Base-by-base conservation (phyloP, 2,888 invertebrate species). In the Hoplodrina ambigua region DNA sequence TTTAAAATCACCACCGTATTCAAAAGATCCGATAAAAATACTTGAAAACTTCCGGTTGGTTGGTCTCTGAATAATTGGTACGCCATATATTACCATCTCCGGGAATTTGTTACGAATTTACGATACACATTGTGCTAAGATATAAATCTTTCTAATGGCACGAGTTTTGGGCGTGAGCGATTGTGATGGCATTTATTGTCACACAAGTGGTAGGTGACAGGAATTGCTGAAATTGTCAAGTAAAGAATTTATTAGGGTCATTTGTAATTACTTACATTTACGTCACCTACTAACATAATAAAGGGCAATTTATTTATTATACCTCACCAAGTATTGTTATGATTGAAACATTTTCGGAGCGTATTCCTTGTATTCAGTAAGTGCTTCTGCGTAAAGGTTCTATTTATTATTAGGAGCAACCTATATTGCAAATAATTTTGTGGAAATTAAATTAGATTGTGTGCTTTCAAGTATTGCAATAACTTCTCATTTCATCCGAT, bases 111-210 rank as follows among this genome's bases (percentile, higher is more conserved):
- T 87, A 89, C 87, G 88, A 93, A 93, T 94, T 94, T 94, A 94
- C 90, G 92, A 89, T 88, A 52, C 71, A 79, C 87, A 89, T 94
- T 94, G 91, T 94, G 86, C 83, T 81, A 78, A 74, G 86, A 86
- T 89, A 95, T 95, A 95, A 96, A 95, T 95, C 94, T 95, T 87
- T 87, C 81, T 91, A 92, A 92, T 91, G 90, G 93, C 94, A 93
- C 92, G 93, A 93, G 93, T 88, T 83, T 87, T 86, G 82, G 89
- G 90, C 93, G 93, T 92, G 94, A 88, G 88, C 86, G 87, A 91
- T 93, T 92, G 89, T 91, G 82, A 87, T 82, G 83, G 82, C 85
- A 85, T 89, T 87, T 87, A 88, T 88, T 87, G 89, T 91, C 86
- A 85, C 78, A 85, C 85, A 86, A 91, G 94, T 92, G 91, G 86